These are phyloP conservation scores for Plemyria rubiginata DNA, from an alignment of 2,888 invertebrate species.

Conservation along the genomic window DNA sequence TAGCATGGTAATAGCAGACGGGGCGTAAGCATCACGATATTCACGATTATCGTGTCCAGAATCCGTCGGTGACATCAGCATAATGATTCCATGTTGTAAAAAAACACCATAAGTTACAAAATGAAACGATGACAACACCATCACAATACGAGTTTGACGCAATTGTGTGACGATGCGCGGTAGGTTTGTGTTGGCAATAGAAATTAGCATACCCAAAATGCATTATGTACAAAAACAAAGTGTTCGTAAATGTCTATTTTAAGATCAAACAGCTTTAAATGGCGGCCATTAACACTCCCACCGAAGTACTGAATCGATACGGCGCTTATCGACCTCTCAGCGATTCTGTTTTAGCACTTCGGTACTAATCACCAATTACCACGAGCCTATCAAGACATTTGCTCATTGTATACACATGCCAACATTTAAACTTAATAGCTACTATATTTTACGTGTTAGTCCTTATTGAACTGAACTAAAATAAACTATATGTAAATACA, in stretches of 20 bases:
- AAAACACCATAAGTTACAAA: conserved; percentile 66
- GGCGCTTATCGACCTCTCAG: conserved; percentile 68
- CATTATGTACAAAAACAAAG: conserved; percentile 74
- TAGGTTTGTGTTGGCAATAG: conserved; percentile 58
- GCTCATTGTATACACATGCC: conserved; percentile 41
- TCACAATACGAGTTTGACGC: conserved; percentile 68
- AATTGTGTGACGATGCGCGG: conserved; percentile 58
- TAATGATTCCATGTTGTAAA: conserved; percentile 65
- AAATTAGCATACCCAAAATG: conserved; percentile 73
- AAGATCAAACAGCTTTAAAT: conserved; percentile 71
- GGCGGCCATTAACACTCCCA: conserved; percentile 74
- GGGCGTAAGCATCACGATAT: conserved; percentile 73
- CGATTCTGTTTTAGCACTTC: conserved; percentile 75
- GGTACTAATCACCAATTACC: conserved; percentile 76
- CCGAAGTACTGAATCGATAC: conserved; percentile 68
- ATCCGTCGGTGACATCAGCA: conserved; percentile 74
- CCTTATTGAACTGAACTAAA: background rate
- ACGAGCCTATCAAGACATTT: conserved; percentile 60
- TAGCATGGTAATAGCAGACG: conserved; percentile 66
- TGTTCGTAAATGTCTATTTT: conserved; percentile 69
- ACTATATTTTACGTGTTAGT: background rate
- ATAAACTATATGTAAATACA: conserved; percentile 2
- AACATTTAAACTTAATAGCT: conserved; percentile 36
- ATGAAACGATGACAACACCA: conserved; percentile 72
- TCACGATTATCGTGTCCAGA: conserved; percentile 74